Conservation (phyloP, 2,888 invertebrate species). For the Nudaria mundana region DNA sequence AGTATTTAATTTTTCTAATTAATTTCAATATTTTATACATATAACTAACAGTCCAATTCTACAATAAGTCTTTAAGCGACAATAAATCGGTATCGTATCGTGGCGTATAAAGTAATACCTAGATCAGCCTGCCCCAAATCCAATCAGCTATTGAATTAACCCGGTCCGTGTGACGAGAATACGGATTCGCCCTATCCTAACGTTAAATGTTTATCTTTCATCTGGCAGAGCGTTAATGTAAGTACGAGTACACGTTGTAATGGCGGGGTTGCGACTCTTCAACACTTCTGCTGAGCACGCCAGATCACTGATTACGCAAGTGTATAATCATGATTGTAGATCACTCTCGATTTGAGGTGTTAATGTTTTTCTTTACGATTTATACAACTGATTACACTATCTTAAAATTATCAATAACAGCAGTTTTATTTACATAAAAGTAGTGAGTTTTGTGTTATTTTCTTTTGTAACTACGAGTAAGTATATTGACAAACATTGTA, state of each 20-base stretch:
- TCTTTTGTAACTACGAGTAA: too few relatives aligned
- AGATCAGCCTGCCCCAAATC: slow-evolving; percentile 76
- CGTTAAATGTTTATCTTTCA: slow-evolving; percentile 81
- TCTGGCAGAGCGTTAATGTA: slow-evolving; percentile 72
- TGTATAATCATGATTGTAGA: slow-evolving; percentile 8
- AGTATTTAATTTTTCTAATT: too few relatives aligned
- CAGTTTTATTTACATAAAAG: neutral
- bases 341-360: slow-evolving; percentile 22
- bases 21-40: too few relatives aligned
- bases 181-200: slow-evolving; percentile 74
- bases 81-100: slow-evolving; percentile 35
- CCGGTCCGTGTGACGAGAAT: slow-evolving; percentile 78
- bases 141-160: slow-evolving; percentile 81
- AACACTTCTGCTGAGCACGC: slow-evolving; percentile 56
- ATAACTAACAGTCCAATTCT: too few relatives aligned
- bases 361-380: slow-evolving; percentile 3
- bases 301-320: slow-evolving; percentile 36
- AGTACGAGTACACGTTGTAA: slow-evolving; percentile 65
- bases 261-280: slow-evolving; percentile 42
- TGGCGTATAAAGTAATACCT: slow-evolving; percentile 52
- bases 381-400: neutral
- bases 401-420: neutral
- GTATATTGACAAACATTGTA: too few relatives aligned
- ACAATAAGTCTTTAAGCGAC: neutral
- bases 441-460: neutral